Evolutionary conservation across 2,888 invertebrate species (phyloP).

Genomic region (Steinernema scapterisci): DNA sequence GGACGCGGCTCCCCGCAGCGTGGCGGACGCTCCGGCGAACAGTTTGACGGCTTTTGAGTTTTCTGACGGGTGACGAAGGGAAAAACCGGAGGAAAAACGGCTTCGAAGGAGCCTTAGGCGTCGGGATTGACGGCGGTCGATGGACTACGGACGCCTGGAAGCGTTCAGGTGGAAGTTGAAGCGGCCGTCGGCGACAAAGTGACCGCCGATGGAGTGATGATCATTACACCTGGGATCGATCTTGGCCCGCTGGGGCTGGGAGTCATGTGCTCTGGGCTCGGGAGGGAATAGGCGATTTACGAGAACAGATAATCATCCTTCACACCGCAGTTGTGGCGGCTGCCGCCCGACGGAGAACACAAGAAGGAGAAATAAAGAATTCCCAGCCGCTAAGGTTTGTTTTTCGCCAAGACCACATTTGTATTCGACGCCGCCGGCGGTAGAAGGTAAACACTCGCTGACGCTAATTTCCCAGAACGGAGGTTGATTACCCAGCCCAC

Average conservation of each 20-base stretch:
- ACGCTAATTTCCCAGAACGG: neutral
- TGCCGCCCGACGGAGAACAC: neutral
- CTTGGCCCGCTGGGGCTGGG: constrained; percentile 3
- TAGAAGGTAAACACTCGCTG: neutral
- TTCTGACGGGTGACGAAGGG: neutral
- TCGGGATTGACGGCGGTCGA: neutral
- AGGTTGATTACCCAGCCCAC: neutral
- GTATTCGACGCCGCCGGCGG: neutral
- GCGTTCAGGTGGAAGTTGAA: neutral
- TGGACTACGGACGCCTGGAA: neutral
- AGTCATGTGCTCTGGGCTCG: constrained; percentile 27
- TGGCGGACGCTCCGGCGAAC: constrained; percentile 60
- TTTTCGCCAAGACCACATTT: neutral
- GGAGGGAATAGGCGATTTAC: constrained; percentile 5
- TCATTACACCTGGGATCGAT: constrained; percentile 16
- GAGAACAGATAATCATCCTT: constrained; percentile 3
- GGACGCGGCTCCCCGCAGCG: constrained; percentile 41
- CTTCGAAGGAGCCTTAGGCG: neutral
- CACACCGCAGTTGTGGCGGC: constrained; percentile 6
- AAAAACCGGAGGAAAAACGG: neutral
- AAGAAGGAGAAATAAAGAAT: too few relatives aligned
- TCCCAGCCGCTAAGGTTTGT: neutral
- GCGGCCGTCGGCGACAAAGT: neutral
- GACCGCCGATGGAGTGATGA: constrained; percentile 3
- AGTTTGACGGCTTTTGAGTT: constrained; percentile 42